These are phyloP conservation scores for Linnaemya vulpina DNA, from an alignment of 2,888 invertebrate genomes.

Conservation along the genomic window DNA sequence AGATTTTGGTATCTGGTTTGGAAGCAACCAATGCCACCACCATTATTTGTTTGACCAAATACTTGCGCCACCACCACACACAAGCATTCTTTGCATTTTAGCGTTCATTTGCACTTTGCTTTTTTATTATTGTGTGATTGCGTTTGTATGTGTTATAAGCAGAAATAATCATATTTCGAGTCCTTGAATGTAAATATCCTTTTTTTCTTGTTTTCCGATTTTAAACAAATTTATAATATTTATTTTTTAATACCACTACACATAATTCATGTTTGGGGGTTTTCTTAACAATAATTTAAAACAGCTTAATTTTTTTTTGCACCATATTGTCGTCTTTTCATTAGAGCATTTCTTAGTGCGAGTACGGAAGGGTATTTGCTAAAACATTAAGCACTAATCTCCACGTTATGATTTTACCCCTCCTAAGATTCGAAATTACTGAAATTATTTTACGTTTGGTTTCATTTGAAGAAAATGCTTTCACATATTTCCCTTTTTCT, in stretches of 20 bases:
- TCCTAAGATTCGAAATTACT: conserved; percentile 1
- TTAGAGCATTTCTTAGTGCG: neutral
- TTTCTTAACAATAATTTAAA: conserved; percentile 57
- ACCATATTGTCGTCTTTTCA: conserved; percentile 39
- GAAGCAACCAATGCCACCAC: conserved; percentile 24
- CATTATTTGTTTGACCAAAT: conserved; percentile 25
- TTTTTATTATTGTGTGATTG: neutral
- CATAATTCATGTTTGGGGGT: conserved; percentile 34
- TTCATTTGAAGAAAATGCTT: conserved; percentile 24
- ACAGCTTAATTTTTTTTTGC: conserved; percentile 46
- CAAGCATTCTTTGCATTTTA: conserved; percentile 51
- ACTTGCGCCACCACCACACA: conserved; percentile 22
- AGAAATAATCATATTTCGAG: conserved; percentile 38
- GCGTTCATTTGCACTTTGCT: conserved; percentile 17
- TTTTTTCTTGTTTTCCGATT: conserved; percentile 26
- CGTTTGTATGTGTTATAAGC: neutral
- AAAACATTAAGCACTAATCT: conserved; percentile 24
- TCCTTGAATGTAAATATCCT: conserved; percentile 38
- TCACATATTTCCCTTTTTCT: neutral
- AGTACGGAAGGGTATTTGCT: conserved; percentile 4
- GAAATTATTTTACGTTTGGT: conserved; percentile 1
- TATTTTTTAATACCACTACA: conserved; percentile 49
- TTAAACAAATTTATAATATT: conserved; percentile 54
- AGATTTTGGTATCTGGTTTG: conserved; percentile 10
- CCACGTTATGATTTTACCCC: conserved; percentile 45